Percentiles rank a stretch among this genome's conserved stretches.
Conservation (phyloP, 2,797 vertebrate genomes). For the Xyrichtys novacula region DNA sequence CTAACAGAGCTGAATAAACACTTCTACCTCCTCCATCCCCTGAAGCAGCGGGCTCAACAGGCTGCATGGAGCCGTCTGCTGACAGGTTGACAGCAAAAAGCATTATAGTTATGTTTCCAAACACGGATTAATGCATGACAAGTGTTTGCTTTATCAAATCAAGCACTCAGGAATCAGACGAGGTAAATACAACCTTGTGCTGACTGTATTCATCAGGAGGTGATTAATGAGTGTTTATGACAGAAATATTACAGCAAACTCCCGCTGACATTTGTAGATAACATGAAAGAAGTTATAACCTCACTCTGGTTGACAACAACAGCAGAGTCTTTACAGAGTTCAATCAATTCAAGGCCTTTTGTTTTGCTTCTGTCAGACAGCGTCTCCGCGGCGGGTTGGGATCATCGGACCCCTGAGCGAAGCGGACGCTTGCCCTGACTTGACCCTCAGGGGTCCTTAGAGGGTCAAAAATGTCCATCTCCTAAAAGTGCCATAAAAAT, state of each 20-base stretch:
- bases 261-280: no score
- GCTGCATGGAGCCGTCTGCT: slow-evolving; percentile 12
- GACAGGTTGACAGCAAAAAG: slow-evolving; percentile 20
- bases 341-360: background rate
- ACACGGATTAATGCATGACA: slow-evolving; percentile 1
- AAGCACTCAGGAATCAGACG: background rate
- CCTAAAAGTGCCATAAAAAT: no score
- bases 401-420: background rate
- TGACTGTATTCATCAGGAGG: background rate
- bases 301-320: no score
- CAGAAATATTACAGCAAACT: no score
- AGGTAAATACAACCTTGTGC: slow-evolving; percentile 3
- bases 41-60: slow-evolving; percentile 8
- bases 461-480: no score
- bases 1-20: slow-evolving; percentile 42
- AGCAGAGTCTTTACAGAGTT: no score
- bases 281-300: no score
- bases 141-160: slow-evolving; percentile 23
- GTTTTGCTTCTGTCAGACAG: background rate
- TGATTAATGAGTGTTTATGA: background rate
- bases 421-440: background rate
- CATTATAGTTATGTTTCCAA: slow-evolving; percentile 24
- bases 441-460: no score
- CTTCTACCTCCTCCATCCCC: background rate
- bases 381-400: background rate